Base-by-base conservation (phyloP, 2,888 invertebrate genomes). In the Netelia melanura region DNA sequence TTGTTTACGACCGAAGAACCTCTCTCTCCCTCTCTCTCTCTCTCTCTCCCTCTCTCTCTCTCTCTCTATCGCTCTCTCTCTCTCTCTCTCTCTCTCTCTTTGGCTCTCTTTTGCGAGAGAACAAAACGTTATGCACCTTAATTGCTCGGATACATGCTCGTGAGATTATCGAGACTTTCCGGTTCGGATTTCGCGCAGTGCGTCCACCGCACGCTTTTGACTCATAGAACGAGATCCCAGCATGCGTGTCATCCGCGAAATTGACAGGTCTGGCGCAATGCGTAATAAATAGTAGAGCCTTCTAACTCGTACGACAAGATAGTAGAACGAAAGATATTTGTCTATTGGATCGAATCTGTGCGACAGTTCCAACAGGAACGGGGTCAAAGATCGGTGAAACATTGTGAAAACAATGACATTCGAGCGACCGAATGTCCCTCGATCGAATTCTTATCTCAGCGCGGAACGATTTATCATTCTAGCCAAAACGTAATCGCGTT, bases 1-100 rank as follows among this genome's bases (percentile, higher is more conserved):
- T 91, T 92, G 92, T 93, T 93, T 93, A 93, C 91, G 92, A 91
- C 88, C 91, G 89, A 79, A 23, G 90, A 91, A 91, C 90, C 89
- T 90, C 87, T 62, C 61, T 74, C 52, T 43, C 70, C 81, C 77
- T 72, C 78, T 70, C 48, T 65, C 38, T 61, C 9, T 65, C 38
- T 61, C 14, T 30, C 30, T 71, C 44, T 43, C 23, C 21, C n/a
- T 43, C 1, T 10, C 17, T 25, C 48, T 23, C 62, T 25, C 48
- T 9, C 62, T 25, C 44, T 8, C n/a, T 72, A 8, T 14, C 61
- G 2, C 11, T 74, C 77, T 72, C 78, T 70, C 48, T 65, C 38
- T 61, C 9, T 65, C 38, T 61, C 14, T 30, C 30, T 71, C 44
- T 43, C 23, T 25, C n/a, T 43, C 1, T 10, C 17, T 25, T n/a